A percentile compares a stretch with the other conserved stretches of the same genome.
Conservation (phyloP, 92 coral and sea anemone genomes). For the Micromussa lordhowensis region DNA sequence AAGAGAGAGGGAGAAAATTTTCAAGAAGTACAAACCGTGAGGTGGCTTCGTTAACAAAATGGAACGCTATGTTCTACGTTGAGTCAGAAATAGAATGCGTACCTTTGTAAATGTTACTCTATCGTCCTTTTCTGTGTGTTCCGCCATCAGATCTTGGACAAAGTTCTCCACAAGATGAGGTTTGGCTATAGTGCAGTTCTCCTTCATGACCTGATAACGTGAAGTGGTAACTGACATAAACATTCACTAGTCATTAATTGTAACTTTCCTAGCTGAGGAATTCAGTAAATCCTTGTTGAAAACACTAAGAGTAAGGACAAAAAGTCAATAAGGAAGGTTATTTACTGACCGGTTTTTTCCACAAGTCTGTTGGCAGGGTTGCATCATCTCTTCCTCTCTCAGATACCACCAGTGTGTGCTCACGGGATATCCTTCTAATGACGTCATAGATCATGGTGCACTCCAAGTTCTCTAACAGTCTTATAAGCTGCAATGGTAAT, state of each 20-base stretch:
- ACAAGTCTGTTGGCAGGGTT: slow-evolving; percentile 94
- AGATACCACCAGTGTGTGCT: slow-evolving; percentile 94
- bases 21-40: too few species aligned
- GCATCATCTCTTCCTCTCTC: slow-evolving; percentile 99
- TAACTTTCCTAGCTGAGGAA: neutral
- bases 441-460: slow-evolving; percentile 97
- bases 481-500: slow-evolving; percentile 64
- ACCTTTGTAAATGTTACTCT: slow-evolving; percentile 81
- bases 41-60: too few species aligned
- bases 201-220: slow-evolving; percentile 87
- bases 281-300: neutral
- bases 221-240: neutral
- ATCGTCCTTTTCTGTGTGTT: slow-evolving; percentile 83
- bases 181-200: slow-evolving; percentile 88
- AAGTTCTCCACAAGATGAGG: slow-evolving; percentile 97
- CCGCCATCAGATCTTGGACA: slow-evolving; percentile 87
- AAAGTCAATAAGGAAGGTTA: neutral
- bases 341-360: slow-evolving; percentile 92
- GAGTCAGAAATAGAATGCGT: neutral
- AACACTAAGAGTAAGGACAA: neutral
- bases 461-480: slow-evolving; percentile 92
- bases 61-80: too few species aligned
- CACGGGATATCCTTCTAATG: slow-evolving; percentile 94
- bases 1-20: too few species aligned
- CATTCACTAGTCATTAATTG: neutral